Conservation (phyloP, 2,113 vertebrate genomes). For the Oncorhynchus tshawytscha region DNA sequence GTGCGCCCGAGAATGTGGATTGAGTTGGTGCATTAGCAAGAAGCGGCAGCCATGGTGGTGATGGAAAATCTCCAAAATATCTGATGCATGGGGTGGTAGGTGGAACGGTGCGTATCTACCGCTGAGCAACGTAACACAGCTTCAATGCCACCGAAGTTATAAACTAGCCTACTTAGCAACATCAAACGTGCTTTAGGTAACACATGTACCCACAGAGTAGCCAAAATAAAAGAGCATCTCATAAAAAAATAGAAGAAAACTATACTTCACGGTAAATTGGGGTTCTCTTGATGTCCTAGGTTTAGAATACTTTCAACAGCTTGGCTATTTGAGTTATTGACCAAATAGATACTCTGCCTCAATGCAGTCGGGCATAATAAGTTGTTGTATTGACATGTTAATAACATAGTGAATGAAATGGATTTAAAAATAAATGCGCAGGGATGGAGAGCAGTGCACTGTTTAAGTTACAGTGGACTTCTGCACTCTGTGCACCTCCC, state of each 20-base stretch:
- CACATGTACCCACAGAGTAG: too few species aligned
- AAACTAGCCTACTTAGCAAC: neutral
- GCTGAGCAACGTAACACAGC: slow-evolving; percentile 2
- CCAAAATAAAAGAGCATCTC: too few species aligned
- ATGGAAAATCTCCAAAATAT: slow-evolving; percentile 13
- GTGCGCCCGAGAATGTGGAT: neutral
- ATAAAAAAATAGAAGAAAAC: neutral
- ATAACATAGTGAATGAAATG: slow-evolving; percentile 50
- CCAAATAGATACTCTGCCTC: neutral
- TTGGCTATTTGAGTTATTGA: neutral
- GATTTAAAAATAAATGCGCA: slow-evolving; percentile 48
- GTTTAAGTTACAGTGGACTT: slow-evolving; percentile 64
- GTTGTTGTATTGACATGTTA: slow-evolving; percentile 63
- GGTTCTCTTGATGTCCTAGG: neutral
- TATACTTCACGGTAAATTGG: neutral
- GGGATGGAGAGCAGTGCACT: slow-evolving; percentile 56
- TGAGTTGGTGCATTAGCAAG: neutral
- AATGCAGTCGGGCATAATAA: neutral
- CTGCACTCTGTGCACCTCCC: slow-evolving; percentile 81
- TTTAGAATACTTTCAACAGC: neutral
- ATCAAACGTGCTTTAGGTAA: neutral
- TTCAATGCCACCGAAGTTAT: slow-evolving; percentile 22
- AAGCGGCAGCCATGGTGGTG: neutral
- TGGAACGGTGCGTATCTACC: slow-evolving; percentile 14
- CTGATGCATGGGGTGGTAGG: neutral